Base-by-base conservation (phyloP, 2,113 vertebrate genomes). In the Pteruthius melanotis region DNA sequence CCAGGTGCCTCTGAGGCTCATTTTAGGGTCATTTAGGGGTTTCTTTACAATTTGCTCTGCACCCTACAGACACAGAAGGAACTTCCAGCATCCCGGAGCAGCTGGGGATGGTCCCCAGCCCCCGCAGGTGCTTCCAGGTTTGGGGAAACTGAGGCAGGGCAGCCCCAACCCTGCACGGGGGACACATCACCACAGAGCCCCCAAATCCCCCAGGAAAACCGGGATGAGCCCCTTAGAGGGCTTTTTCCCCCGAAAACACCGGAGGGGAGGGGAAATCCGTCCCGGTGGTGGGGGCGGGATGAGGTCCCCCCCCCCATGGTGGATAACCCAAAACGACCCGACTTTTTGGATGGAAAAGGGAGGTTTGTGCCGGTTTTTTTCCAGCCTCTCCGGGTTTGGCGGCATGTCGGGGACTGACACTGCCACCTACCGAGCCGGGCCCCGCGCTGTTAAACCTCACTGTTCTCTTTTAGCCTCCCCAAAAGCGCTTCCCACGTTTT, bases 371-470 rank as follows among this genome's bases (percentile, higher is more conserved):
- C 7, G 0, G 24, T 42, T 39, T 21, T 45, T 39, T 22, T 2
- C 52, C 8, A 9, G 13, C 22, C 2, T 5, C 15, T 2, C 19
- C 0, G 49, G 5, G 31, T 20, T 44, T 22, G 5, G 49, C 19
- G 2, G 49, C 35, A 0, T 37, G 2, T 3, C 45, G 7, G 70
- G 60, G 79, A 13, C 80, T 35, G 6, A 75, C 57, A 83, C n/a
- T n/a, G 93, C 95, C 95, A 96, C 31, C 95, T 96, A 44, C 87
- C 45, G 93, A 93, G 56, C 10, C 9, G 1, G 16, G 20, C 37
- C 27, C 19, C 4, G 2, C 1, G 0, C 0, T 10, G 3, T 2
- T 1, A 13, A 80, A 24, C 7, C 10, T 4, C 57, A 0, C 1
- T 2, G 23, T n/a, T 33, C 26, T 15, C 8, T 31, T 70, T 52